These are phyloP conservation scores for Palaemon carinicauda DNA, from an alignment of 1,140 invertebrate genomes.

Conservation along the genomic window DNA sequence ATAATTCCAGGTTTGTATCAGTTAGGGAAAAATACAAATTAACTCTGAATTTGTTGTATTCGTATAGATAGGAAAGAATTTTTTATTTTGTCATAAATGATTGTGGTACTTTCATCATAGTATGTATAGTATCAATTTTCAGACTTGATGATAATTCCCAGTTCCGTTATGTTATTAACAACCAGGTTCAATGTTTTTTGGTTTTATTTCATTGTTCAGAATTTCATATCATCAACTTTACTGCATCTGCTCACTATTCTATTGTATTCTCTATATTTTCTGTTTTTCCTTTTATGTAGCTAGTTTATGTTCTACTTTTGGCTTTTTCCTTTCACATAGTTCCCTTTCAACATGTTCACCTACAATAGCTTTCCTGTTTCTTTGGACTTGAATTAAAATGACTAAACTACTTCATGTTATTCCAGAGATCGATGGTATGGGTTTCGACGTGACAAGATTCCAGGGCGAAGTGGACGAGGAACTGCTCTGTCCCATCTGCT, in stretches of 20 bases:
- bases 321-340: neutral
- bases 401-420: no score
- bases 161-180: no score
- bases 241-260: no score
- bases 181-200: neutral
- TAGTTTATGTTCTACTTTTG: neutral
- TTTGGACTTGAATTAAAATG: no score
- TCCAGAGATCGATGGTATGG: slow-evolving; percentile 71
- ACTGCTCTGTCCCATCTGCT: slow-evolving; percentile 90
- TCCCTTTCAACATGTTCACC: neutral
- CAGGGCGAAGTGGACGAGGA: slow-evolving; percentile 92
- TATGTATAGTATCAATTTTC: no score
- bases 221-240: neutral
- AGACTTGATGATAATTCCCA: no score
- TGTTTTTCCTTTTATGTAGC: neutral
- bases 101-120: no score
- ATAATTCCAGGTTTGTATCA: no score
- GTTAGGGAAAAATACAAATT: no score
- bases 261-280: neutral
- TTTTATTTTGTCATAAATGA: no score
- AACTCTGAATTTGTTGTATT: no score
- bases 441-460: slow-evolving; percentile 87
- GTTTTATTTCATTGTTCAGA: neutral
- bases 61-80: no score
- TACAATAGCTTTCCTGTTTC: neutral